Evolutionary conservation across 2,113 vertebrate genomes (phyloP).

Genomic region (Oxyura jamaicensis): DNA sequence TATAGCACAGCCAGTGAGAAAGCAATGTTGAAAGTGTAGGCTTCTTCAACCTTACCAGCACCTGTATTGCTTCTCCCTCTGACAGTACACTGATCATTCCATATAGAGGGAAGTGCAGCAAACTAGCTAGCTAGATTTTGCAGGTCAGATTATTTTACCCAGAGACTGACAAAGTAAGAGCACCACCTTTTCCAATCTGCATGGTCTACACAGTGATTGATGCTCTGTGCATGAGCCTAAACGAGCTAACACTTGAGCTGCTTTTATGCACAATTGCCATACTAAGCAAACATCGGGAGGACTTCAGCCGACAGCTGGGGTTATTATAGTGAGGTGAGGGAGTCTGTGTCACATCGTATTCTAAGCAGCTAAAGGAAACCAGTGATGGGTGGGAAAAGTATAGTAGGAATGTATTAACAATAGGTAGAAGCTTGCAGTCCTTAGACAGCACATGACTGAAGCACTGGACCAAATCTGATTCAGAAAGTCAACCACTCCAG

Average conservation of each 20-base stretch:
- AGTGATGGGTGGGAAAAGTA: background rate
- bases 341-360: background rate
- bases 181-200: background rate
- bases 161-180: background rate
- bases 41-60: background rate
- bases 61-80: background rate
- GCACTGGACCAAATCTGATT: background rate
- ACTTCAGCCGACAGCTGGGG: background rate
- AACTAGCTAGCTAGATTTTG: background rate
- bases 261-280: background rate
- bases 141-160: background rate
- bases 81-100: background rate
- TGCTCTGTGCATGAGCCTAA: background rate
- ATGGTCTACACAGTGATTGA: background rate
- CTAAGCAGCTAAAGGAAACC: background rate
- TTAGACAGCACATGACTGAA: background rate
- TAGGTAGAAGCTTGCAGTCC: background rate
- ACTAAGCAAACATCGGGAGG: background rate
- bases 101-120: background rate
- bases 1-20: background rate
- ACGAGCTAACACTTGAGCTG: background rate
- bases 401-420: background rate
- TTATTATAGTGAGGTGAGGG: background rate
- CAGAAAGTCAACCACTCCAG: background rate
- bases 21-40: fast-evolving